Evolutionary conservation across 2,797 vertebrate genomes (phyloP).

Genomic region (Siniperca obscura): DNA sequence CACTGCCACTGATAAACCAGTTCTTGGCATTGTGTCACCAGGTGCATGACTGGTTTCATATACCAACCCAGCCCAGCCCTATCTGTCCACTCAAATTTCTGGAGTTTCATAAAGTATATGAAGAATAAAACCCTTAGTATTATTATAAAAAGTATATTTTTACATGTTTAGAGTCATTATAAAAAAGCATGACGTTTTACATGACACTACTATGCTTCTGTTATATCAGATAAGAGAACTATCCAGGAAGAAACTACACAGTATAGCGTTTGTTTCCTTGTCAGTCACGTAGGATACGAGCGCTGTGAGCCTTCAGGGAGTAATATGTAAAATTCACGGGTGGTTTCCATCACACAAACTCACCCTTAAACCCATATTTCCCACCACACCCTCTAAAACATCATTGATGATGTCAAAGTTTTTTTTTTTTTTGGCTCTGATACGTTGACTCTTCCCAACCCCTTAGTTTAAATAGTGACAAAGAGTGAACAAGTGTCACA

Average conservation of each 20-base stretch:
- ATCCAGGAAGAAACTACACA: neutral
- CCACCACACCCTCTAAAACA: neutral
- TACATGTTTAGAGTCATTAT: neutral
- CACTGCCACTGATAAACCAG: conserved; percentile 37
- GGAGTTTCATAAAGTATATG: neutral
- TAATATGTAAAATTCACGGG: neutral
- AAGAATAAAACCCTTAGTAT: neutral
- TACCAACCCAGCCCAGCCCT: no score
- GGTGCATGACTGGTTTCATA: conserved; percentile 32
- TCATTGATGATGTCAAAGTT: conserved; percentile 13
- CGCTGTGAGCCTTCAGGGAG: neutral
- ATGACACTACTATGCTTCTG: neutral
- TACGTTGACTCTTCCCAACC: neutral
- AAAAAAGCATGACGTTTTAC: neutral
- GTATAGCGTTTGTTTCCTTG: neutral
- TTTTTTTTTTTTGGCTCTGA: no score
- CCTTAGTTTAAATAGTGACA: conserved; percentile 49
- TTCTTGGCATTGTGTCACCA: conserved; percentile 10
- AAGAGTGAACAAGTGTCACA: conserved; percentile 38
- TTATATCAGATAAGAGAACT: neutral
- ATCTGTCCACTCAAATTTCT: neutral
- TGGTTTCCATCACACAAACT: conserved; percentile 3
- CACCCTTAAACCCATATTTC: neutral
- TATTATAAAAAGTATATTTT: neutral
- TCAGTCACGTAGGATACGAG: neutral